Percentiles rank a stretch among this genome's conserved stretches.
Evolutionary conservation across 2,888 invertebrate species (phyloP).

Genomic region (Agonopterix arenella): DNA sequence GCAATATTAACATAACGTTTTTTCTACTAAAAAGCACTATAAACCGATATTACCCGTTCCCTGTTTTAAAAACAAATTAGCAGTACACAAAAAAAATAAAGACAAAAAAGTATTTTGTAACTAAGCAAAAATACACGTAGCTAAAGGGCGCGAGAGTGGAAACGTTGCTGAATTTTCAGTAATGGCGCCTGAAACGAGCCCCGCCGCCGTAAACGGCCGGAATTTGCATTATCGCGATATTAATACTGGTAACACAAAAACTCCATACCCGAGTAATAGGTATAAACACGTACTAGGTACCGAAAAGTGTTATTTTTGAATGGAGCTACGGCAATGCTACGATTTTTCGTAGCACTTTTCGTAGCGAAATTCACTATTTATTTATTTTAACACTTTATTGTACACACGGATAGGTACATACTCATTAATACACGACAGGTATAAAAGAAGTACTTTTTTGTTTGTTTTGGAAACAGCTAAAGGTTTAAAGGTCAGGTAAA

Average conservation of each 20-base stretch:
- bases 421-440: no score
- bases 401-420: no score
- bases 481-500: no score
- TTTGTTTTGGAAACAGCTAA: no score
- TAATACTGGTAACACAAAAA: slow-evolving; percentile 48
- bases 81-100: slow-evolving; percentile 34
- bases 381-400: no score
- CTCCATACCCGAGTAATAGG: slow-evolving; percentile 14
- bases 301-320: not conserved
- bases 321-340: slow-evolving; percentile 1
- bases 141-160: slow-evolving; percentile 29
- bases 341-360: slow-evolving; percentile 1
- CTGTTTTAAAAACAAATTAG: slow-evolving; percentile 8
- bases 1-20: no score
- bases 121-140: slow-evolving; percentile 36
- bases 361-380: no score
- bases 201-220: slow-evolving; percentile 39
- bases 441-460: no score
- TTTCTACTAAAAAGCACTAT: no score
- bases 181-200: slow-evolving; percentile 45
- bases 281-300: slow-evolving; percentile 7
- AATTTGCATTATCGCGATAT: slow-evolving; percentile 63
- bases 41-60: no score
- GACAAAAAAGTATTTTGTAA: slow-evolving; percentile 36
- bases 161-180: slow-evolving; percentile 44